Percentiles rank a stretch among this genome's conserved stretches.
Evolutionary conservation across 2,797 vertebrate species (phyloP).

Genomic region (Epinephelus coioides): DNA sequence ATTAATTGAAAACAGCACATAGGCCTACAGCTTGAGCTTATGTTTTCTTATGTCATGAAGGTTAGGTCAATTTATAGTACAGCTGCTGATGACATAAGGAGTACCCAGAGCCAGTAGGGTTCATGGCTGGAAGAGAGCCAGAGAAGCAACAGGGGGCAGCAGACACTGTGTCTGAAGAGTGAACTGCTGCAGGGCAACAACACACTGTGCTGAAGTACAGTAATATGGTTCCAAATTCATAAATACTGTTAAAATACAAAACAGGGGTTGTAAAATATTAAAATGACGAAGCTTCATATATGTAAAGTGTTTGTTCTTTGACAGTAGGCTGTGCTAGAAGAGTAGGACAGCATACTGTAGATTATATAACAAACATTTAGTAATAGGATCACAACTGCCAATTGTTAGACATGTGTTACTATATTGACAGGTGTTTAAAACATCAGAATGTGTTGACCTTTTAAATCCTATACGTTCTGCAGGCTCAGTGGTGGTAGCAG

Average conservation of each 20-base stretch:
- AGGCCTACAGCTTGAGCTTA: not conserved
- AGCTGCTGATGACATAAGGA: constrained; percentile 38
- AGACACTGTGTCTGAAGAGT: constrained; percentile 20
- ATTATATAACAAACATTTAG: constrained; percentile 41
- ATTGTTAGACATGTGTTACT: constrained; percentile 22
- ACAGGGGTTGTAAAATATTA: not conserved
- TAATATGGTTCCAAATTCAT: not conserved
- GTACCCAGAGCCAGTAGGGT: constrained; percentile 5
- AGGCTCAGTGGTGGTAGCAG: not conserved
- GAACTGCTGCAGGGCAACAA: constrained; percentile 7
- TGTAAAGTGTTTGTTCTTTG: not conserved
- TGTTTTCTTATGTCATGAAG: not conserved
- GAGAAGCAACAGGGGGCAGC: constrained; percentile 41
- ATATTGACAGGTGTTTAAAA: constrained; percentile 18
- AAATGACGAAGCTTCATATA: constrained; percentile 4
- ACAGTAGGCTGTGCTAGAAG: not conserved
- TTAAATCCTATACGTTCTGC: not conserved
- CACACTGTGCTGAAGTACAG: not conserved
- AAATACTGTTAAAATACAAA: not conserved
- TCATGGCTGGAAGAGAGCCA: constrained; percentile 12
- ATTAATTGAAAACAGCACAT: not conserved
- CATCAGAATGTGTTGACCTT: not conserved
- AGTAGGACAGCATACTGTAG: not conserved
- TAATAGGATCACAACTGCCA: constrained; percentile 14
- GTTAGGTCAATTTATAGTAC: constrained; percentile 28